Evolutionary conservation across 2,888 invertebrate genomes (phyloP).

Genomic region (Silvanus unidentatus): DNA sequence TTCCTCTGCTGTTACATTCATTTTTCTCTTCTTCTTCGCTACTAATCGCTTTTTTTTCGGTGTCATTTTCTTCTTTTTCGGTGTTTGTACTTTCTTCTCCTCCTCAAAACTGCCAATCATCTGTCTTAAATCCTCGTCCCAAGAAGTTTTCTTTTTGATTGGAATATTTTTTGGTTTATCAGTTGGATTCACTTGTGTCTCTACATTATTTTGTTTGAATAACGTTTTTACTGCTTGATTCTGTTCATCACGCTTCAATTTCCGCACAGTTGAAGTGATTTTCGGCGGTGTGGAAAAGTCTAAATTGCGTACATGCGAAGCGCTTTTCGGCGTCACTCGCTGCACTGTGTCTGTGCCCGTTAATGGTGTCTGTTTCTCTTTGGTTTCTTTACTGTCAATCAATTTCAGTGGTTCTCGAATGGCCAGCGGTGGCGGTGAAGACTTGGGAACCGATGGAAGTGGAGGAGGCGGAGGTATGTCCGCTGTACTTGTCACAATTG

Average conservation of each 20-base stretch:
- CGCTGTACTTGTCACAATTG: no score
- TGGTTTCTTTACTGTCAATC: no score
- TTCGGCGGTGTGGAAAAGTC: conserved; percentile 34
- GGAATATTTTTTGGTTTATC: conserved; percentile 6
- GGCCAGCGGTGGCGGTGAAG: neutral
- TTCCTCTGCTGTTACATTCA: conserved; percentile 11
- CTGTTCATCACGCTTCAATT: conserved; percentile 6
- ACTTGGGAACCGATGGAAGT: neutral
- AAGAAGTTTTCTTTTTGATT: conserved; percentile 14
- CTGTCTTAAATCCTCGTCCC: conserved; percentile 35
- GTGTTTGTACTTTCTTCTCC: neutral
- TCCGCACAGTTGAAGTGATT: conserved; percentile 15
- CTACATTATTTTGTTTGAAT: conserved; percentile 4
- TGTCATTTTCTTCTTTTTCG: neutral
- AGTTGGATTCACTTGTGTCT: neutral
- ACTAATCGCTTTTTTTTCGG: conserved; percentile 12
- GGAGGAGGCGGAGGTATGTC: no score
- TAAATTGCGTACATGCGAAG: conserved; percentile 33
- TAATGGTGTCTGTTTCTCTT: conserved; percentile 3
- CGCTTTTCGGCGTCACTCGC: conserved; percentile 23
- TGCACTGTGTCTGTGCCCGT: conserved; percentile 5
- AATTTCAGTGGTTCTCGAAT: no score
- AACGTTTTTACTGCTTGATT: conserved; percentile 15
- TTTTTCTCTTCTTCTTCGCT: conserved; percentile 9
- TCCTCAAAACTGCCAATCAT: neutral